Evolutionary conservation across 2,888 invertebrate genomes (phyloP).

Genomic region (Dascillus cervinus): DNA sequence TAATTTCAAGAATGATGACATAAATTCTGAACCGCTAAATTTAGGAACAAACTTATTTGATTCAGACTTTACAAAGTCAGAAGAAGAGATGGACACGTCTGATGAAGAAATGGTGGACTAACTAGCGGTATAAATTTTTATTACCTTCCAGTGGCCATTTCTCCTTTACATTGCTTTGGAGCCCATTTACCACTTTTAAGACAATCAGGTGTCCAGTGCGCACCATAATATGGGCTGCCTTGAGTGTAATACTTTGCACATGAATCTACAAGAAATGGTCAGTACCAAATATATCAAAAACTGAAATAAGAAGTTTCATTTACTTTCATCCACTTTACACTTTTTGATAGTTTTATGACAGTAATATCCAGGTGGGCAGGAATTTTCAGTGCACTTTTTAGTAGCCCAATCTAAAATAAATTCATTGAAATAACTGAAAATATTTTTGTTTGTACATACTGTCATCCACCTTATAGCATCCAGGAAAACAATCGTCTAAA

Average conservation of each 20-base stretch:
- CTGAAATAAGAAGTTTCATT: slow-evolving; percentile 5
- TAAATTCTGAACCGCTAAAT: too few species aligned
- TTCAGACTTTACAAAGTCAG: too few species aligned
- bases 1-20: too few species aligned
- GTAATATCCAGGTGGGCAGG: slow-evolving; percentile 33
- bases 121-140: not conserved
- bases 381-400: not conserved
- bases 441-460: too few species aligned
- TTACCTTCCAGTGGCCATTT: slow-evolving; percentile 52
- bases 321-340: slow-evolving; percentile 27
- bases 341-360: slow-evolving; percentile 22
- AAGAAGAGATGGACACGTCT: too few species aligned
- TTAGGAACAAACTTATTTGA: too few species aligned
- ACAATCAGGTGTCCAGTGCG: slow-evolving; percentile 44
- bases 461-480: too few species aligned
- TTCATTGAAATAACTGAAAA: too few species aligned
- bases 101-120: too few species aligned
- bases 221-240: slow-evolving; percentile 3
- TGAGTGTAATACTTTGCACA: slow-evolving; percentile 17
- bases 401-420: too few species aligned
- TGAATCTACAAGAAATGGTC: slow-evolving; percentile 12
- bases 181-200: slow-evolving; percentile 51
- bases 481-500: slow-evolving; percentile 13
- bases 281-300: too few species aligned
- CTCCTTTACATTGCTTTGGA: slow-evolving; percentile 62